Percentiles rank a stretch among this genome's conserved stretches.
Conservation (phyloP, 2,797 vertebrate genomes). For the Poeciliopsis gracilis region DNA sequence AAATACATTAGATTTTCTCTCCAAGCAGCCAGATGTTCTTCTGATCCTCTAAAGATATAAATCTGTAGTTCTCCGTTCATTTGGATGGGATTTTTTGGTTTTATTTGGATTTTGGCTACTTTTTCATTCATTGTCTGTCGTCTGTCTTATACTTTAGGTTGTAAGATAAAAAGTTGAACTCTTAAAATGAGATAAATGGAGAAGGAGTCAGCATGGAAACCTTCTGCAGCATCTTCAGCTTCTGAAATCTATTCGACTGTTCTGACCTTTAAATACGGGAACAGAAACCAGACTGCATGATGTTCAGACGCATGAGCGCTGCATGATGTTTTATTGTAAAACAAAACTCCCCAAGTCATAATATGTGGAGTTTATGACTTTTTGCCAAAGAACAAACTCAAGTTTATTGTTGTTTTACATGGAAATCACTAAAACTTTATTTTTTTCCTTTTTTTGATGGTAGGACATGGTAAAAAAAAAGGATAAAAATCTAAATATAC, state of each 20-base stretch:
- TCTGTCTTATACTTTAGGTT: background rate
- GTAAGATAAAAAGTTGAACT: background rate
- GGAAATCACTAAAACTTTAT: background rate
- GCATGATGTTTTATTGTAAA: conserved; percentile 68
- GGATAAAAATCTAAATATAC: background rate
- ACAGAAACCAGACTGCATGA: conserved; percentile 59
- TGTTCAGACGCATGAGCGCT: conserved; percentile 75
- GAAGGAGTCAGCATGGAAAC: background rate
- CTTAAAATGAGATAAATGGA: background rate
- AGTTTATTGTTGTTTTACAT: background rate
- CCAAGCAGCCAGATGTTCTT: background rate
- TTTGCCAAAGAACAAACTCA: conserved; percentile 9
- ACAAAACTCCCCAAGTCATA: conserved; percentile 21
- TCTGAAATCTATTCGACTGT: conserved; percentile 78
- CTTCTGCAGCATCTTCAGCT: conserved; percentile 32
- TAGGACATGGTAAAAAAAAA: background rate
- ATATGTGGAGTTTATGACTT: conserved; percentile 51
- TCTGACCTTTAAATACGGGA: conserved; percentile 59
- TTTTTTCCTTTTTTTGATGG: background rate
- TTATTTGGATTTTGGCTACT: background rate
- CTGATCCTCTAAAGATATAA: background rate
- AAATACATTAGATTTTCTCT: background rate
- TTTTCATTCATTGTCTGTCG: background rate
- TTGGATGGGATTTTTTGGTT: background rate
- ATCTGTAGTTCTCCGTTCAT: background rate